Percentiles rank a stretch among this genome's conserved stretches.
phyloP scores from a whole-genome alignment of 2,888 invertebrate species.

The Callimorpha dominula region DNA sequence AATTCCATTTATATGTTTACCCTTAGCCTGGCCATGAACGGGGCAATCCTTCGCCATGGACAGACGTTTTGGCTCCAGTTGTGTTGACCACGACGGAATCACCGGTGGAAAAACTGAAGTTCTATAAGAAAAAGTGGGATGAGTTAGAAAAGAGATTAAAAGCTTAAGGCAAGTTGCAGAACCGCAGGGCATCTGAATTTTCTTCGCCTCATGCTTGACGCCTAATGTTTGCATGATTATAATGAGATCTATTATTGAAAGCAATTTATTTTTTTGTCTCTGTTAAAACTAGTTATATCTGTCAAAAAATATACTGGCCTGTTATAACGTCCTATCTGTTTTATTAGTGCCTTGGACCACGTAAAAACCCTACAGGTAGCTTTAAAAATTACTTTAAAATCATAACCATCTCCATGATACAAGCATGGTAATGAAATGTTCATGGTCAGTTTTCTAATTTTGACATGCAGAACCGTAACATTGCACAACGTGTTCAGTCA shows the following conservation, averaged over 20 bases:
- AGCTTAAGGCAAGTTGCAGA: neutral
- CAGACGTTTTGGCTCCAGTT: neutral
- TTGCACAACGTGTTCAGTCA: too few species aligned
- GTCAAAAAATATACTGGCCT: neutral
- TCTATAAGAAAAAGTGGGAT: conserved; percentile 11
- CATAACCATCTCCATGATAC: too few species aligned
- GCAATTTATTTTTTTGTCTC: neutral
- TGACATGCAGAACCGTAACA: too few species aligned
- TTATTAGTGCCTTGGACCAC: neutral
- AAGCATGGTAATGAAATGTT: too few species aligned
- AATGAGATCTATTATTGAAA: neutral
- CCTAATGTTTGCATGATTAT: too few species aligned
- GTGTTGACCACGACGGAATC: neutral
- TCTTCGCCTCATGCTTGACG: too few species aligned
- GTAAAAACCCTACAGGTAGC: too few species aligned
- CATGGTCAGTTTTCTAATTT: too few species aligned
- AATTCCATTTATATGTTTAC: conserved; percentile 1
- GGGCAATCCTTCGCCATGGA: neutral
- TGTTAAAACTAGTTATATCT: neutral
- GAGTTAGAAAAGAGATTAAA: conserved; percentile 1
- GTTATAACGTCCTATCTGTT: neutral
- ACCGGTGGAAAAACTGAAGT: neutral
- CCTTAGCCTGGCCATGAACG: neutral
- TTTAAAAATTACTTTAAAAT: too few species aligned
- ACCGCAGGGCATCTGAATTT: neutral